Evolutionary conservation across 2,888 invertebrate species (phyloP), one percentile per base, ranked within the genome.

Genomic region (Catocala fraxini): DNA sequence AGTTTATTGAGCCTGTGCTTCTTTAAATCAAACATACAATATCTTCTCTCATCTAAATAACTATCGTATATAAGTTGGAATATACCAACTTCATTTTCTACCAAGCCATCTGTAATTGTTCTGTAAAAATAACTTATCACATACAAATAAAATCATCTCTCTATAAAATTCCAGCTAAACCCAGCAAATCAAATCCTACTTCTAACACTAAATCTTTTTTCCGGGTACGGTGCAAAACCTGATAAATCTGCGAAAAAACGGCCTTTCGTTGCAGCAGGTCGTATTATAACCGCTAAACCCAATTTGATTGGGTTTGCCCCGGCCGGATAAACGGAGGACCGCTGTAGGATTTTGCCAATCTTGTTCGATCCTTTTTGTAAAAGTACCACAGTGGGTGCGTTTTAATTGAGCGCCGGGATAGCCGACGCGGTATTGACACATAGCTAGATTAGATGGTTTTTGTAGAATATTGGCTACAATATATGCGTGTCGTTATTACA

Each of bases 201-300:
- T 7, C 53, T 34, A 53, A 53, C 45, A 12, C 51, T 35, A 39
- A 58, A 34, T 45, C 43, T 34, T 48, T 34, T 39, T 25, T 25
- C 9, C n/a, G 9, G 51, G 11, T 33, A 59, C 43, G 43, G 45
- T 13, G 48, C 64, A 76, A 70, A 74, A 64, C 61, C 56, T 57
- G 54, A 43, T 52, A 68, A 77, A 77, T 73, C 71, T 59, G 56
- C 53, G 65, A 47, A 68, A 76, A 66, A 75, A 65, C 46, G 42
- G 45, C 55, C 53, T 67, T 61, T 62, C 46, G 48, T 59, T 64
- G 68, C 66, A 68, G 70, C 45, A 41, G 45, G 6, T 10, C 48
- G 42, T 69, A 74, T 79, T 72, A 79, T 63, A 65, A 69, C 71
- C 73, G 63, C 79, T 76, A 79, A 77, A 77, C 76, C 79, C 68